Percentiles rank a stretch among this genome's conserved stretches.
Evolutionary conservation across 2,797 vertebrate genomes (phyloP).

Genomic region (Podarcis siculus): DNA sequence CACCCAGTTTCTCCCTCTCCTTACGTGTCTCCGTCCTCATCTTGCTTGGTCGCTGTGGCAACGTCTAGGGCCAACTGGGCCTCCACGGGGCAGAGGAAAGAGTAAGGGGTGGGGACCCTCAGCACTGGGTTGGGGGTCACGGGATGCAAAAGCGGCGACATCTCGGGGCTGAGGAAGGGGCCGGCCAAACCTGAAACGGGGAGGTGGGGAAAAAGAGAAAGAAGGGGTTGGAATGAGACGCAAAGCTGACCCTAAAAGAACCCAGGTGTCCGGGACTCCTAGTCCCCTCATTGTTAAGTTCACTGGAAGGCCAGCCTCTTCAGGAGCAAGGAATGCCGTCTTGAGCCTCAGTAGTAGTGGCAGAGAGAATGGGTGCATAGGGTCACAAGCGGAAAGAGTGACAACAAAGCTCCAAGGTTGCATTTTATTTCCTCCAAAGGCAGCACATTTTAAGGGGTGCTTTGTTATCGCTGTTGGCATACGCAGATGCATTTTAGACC

Average conservation of each 20-base stretch:
- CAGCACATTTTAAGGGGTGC: too few relatives aligned
- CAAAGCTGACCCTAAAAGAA: too few relatives aligned
- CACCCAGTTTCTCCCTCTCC: slow-evolving; percentile 13
- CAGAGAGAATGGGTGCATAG: too few relatives aligned
- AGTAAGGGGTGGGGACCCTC: slow-evolving; percentile 57
- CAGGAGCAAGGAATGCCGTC: too few relatives aligned
- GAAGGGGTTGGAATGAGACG: background rate
- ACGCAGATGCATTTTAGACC: too few relatives aligned
- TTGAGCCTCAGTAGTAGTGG: too few relatives aligned
- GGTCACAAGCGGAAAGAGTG: too few relatives aligned
- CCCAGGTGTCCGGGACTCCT: background rate
- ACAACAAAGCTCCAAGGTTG: too few relatives aligned
- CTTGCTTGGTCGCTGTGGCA: slow-evolving; percentile 72
- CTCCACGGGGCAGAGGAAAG: slow-evolving; percentile 53
- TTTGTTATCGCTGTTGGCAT: too few relatives aligned
- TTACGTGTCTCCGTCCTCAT: slow-evolving; percentile 83
- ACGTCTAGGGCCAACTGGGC: slow-evolving; percentile 67
- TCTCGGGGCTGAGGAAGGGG: slow-evolving; percentile 6
- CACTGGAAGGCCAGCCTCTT: too few relatives aligned
- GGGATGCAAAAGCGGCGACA: slow-evolving; percentile 16
- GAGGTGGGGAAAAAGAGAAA: background rate
- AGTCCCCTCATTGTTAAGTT: too few relatives aligned
- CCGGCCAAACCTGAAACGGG: background rate
- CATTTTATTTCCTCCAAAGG: too few relatives aligned
- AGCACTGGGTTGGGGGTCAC: slow-evolving; percentile 27